A percentile compares a stretch with the other conserved stretches of the same genome.
Conservation (phyloP, 2,888 invertebrate species). For the Magallana nippona region DNA sequence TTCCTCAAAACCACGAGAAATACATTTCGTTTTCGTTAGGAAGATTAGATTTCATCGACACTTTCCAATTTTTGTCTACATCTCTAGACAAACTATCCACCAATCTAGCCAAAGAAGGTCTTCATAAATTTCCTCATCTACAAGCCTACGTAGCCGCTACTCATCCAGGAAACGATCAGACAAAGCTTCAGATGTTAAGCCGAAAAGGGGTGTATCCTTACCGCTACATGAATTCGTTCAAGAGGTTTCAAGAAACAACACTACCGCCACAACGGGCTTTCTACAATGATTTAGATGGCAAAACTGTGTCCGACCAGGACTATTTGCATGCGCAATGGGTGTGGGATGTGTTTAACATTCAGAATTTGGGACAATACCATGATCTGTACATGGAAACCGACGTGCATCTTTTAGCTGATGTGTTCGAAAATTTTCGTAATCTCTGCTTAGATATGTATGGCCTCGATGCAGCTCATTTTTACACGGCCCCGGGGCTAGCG, state of each 20-base stretch:
- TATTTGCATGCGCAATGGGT: constrained; percentile 58
- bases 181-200: neutral
- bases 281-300: neutral
- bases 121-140: neutral
- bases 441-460: constrained; percentile 49
- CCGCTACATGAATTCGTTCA: neutral
- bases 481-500: constrained; percentile 68
- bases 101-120: neutral
- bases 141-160: neutral
- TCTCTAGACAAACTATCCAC: neutral
- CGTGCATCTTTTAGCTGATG: constrained; percentile 70
- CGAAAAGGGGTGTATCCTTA: neutral
- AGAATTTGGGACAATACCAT: constrained; percentile 57
- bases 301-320: constrained; percentile 53
- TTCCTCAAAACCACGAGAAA: constrained; percentile 58
- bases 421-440: constrained; percentile 65
- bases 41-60: constrained; percentile 43
- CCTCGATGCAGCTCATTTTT: constrained; percentile 71
- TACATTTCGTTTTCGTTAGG: constrained; percentile 46
- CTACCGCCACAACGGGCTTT: constrained; percentile 41
- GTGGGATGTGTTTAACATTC: constrained; percentile 36
- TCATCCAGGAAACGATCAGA: neutral
- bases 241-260: neutral
- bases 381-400: constrained; percentile 66
- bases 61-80: constrained; percentile 45